Base-by-base conservation (phyloP, 2,113 vertebrate species). In the Gila orcuttii region DNA sequence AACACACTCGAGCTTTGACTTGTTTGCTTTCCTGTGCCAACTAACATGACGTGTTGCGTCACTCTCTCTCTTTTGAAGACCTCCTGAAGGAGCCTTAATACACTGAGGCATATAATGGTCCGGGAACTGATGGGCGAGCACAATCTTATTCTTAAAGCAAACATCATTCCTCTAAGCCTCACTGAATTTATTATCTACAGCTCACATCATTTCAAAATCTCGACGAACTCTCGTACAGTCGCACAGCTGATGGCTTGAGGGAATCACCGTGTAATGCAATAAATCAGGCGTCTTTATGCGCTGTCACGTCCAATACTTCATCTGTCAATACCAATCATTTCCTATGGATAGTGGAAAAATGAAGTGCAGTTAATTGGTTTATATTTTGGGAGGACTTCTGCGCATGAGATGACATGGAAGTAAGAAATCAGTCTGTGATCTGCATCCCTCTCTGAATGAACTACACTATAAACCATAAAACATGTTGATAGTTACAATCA, bases 231-330 rank as follows among this genome's bases (percentile, higher is more conserved):
- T 33, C 11, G 21, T 80, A 62, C 45, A 73, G 79, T 69, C 39
- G 36, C 64, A 59, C 68, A 83, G 39, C 86, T 85, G 80, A 75
- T 74, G 10, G 42, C 42, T 42, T 71, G 73, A 90, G 69, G 89
- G 88, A 93, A 91, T 88, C 87, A 86, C 86, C 76, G 23, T 89
- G 69, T 92, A 92, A 93, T 89, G 62, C 76, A 83, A 15, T 94
- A 92, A 94, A 93, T 90, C 90, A 89, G 79, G 84, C 84, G 69
- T 88, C 88, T 91, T 90, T 91, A 76, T 81, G 83, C 86, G 86
- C 93, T 92, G 93, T 93, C 94, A 93, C 82, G 79, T 92, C 86
- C 87, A 93, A 92, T 94, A 92, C 74, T 84, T 93, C 92, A 93
- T 75, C 4, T 86, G 88, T 86, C 88, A 83, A 62, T 86, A 87